Evolutionary conservation across 2,888 invertebrate species (phyloP).

Genomic region (Platycheirus rosarum): DNA sequence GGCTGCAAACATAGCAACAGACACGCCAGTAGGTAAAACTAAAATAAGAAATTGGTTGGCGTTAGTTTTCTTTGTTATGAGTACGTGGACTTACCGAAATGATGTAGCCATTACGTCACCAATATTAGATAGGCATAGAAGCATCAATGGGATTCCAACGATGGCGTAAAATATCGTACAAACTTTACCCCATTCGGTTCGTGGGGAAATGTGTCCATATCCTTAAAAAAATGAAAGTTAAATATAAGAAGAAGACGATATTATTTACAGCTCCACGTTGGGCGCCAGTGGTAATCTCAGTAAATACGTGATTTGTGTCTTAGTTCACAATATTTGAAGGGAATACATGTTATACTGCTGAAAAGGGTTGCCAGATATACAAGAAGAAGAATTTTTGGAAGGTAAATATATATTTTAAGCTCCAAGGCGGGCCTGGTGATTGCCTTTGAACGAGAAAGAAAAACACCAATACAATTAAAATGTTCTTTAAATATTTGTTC

Average conservation of each 20-base stretch:
- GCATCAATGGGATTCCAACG: slow-evolving; percentile 96
- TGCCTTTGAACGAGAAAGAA: too few species aligned
- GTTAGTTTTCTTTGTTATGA: background rate
- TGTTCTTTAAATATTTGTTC: too few species aligned
- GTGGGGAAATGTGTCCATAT: slow-evolving; percentile 97
- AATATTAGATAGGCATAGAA: slow-evolving; percentile 96
- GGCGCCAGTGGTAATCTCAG: background rate
- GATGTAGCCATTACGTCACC: slow-evolving; percentile 97
- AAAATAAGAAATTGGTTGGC: slow-evolving; percentile 59
- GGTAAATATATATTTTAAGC: too few species aligned
- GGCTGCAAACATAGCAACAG: slow-evolving; percentile 94
- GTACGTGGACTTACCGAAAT: slow-evolving; percentile 85
- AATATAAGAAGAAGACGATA: too few species aligned
- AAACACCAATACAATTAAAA: too few species aligned
- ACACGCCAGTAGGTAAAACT: slow-evolving; percentile 96
- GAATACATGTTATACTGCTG: too few species aligned
- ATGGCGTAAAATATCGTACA: slow-evolving; percentile 98
- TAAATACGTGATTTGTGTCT: too few species aligned
- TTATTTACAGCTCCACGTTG: background rate
- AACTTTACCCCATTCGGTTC: slow-evolving; percentile 96
- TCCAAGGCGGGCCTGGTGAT: too few species aligned
- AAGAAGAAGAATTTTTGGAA: too few species aligned
- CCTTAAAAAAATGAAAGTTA: slow-evolving; percentile 84
- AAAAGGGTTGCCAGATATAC: too few species aligned
- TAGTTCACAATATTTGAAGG: too few species aligned